These are phyloP conservation scores for Galerucella pusilla DNA, from an alignment of 2,888 invertebrate genomes.

Conservation along the genomic window DNA sequence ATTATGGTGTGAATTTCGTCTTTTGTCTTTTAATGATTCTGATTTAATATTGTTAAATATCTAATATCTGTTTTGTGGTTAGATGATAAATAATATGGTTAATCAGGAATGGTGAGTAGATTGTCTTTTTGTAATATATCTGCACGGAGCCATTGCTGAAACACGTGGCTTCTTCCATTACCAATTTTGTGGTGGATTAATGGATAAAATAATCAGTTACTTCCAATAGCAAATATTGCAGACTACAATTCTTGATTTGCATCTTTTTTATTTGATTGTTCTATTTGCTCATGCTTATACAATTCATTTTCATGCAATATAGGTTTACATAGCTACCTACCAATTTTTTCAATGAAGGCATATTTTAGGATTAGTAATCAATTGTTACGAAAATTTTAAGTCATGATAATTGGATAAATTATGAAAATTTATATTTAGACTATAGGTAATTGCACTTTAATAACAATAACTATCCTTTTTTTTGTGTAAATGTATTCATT, in stretches of 20 bases:
- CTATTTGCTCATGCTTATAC: constrained; percentile 1
- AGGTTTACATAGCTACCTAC: too few relatives aligned
- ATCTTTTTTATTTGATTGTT: not conserved
- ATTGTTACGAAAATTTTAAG: too few relatives aligned
- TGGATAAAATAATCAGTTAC: not conserved
- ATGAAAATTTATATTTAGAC: not conserved
- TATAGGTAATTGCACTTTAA: not conserved
- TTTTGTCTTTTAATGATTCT: not conserved
- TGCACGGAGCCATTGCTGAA: not conserved
- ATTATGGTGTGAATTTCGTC: too few relatives aligned
- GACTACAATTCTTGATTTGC: not conserved
- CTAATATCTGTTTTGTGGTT: not conserved
- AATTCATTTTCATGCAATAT: not conserved
- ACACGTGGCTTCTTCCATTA: not conserved
- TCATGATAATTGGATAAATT: not conserved
- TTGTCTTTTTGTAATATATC: not conserved
- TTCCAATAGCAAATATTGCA: not conserved
- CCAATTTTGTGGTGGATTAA: not conserved
- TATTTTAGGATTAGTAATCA: not conserved
- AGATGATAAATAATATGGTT: too few relatives aligned
- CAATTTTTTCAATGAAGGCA: too few relatives aligned
- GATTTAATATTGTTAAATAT: not conserved
- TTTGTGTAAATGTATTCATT: not conserved
- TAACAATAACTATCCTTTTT: not conserved
- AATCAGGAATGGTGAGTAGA: not conserved